phyloP scores from a whole-genome alignment of 2,113 vertebrate species.

The Trichomycterus rosablanca region DNA sequence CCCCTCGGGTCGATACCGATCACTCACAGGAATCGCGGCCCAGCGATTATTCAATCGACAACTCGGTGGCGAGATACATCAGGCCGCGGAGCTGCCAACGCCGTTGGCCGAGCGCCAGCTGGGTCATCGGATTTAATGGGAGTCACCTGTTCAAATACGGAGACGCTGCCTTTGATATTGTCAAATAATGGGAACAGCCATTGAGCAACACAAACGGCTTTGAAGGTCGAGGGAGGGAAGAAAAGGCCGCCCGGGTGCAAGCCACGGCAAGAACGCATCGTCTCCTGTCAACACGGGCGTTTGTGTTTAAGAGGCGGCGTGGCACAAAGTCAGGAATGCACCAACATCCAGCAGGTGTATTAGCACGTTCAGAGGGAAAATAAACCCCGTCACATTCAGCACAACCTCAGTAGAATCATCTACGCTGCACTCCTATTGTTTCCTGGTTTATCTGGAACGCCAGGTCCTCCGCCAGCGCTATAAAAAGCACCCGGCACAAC shows the following conservation, averaged over 20 bases:
- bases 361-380: not conserved
- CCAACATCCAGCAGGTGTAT: slow-evolving; percentile 39
- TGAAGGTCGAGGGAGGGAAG: slow-evolving; percentile 31
- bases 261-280: slow-evolving; percentile 66
- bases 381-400: slow-evolving; percentile 5
- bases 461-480: too few relatives aligned
- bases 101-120: slow-evolving; percentile 55
- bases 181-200: slow-evolving; percentile 58
- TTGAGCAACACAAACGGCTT: slow-evolving; percentile 61
- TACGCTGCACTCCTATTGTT: too few relatives aligned
- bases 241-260: slow-evolving; percentile 49
- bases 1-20: slow-evolving; percentile 43
- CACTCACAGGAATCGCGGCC: slow-evolving; percentile 42
- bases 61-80: slow-evolving; percentile 38
- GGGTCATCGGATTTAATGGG: slow-evolving; percentile 61
- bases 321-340: slow-evolving; percentile 31
- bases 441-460: too few relatives aligned
- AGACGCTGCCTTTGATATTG: slow-evolving; percentile 62
- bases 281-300: slow-evolving; percentile 64
- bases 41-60: slow-evolving; percentile 48
- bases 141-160: slow-evolving; percentile 78
- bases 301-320: slow-evolving; percentile 62
- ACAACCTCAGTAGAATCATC: not conserved
- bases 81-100: slow-evolving; percentile 30
- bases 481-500: not conserved